Percentiles rank a stretch among this genome's conserved stretches.
These are phyloP conservation scores for Callimorpha dominula DNA, from an alignment of 2,888 invertebrate genomes.

Conservation along the genomic window DNA sequence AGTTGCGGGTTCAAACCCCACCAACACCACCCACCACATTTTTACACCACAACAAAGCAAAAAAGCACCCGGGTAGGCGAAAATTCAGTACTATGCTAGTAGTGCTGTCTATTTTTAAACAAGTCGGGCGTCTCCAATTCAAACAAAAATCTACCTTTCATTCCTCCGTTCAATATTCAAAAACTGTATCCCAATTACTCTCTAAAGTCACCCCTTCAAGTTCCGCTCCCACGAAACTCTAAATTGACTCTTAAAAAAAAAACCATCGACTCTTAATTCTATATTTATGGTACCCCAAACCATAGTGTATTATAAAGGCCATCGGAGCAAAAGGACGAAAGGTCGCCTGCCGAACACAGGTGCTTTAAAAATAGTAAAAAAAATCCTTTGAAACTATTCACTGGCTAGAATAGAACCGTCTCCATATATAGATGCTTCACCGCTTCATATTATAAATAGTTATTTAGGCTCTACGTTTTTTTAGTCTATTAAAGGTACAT, in stretches of 20 bases:
- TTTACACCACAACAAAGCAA: too few relatives aligned
- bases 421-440: conserved; percentile 11
- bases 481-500: background rate
- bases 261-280: conserved; percentile 26
- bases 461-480: conserved; percentile 4
- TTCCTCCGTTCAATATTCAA: background rate
- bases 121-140: background rate
- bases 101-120: too few relatives aligned
- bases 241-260: conserved; percentile 18
- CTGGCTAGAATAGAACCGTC: conserved; percentile 53
- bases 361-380: conserved; percentile 75
- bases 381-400: conserved; percentile 75
- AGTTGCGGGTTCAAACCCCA: background rate
- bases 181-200: background rate
- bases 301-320: conserved; percentile 47
- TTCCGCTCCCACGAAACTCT: conserved; percentile 3
- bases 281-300: conserved; percentile 40
- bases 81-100: too few relatives aligned
- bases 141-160: background rate
- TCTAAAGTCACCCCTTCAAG: background rate
- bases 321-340: conserved; percentile 56
- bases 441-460: conserved; percentile 18
- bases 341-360: conserved; percentile 61
- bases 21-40: background rate
- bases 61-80: too few relatives aligned